Percentiles rank a stretch among this genome's conserved stretches.
Conservation (phyloP, 2,888 invertebrate genomes). For the Magallana nippona region DNA sequence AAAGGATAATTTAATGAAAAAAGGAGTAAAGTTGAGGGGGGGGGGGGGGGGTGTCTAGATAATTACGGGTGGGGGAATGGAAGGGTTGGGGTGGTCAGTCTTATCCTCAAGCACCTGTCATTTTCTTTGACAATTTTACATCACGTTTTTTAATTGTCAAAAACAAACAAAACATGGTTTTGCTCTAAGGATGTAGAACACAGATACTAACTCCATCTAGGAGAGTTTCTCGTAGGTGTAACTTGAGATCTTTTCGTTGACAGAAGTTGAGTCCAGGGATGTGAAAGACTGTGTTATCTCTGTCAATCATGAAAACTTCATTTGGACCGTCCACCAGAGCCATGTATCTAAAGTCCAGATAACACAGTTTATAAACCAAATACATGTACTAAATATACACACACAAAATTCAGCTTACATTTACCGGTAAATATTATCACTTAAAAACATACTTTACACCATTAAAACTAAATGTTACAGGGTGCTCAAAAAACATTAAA, state of each 20-base stretch:
- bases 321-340: slow-evolving; percentile 94
- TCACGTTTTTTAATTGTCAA: background rate
- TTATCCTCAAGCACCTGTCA: too few relatives aligned
- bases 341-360: slow-evolving; percentile 87
- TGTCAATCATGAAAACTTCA: slow-evolving; percentile 95
- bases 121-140: background rate
- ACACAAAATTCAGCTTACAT: background rate
- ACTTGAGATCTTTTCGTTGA: slow-evolving; percentile 86
- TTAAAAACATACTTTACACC: too few relatives aligned
- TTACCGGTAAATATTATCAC: background rate
- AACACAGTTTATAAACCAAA: too few relatives aligned
- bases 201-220: slow-evolving; percentile 90
- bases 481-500: too few relatives aligned
- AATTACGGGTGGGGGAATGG: too few relatives aligned
- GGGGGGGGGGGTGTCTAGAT: too few relatives aligned
- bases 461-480: too few relatives aligned
- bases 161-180: too few relatives aligned
- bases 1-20: too few relatives aligned
- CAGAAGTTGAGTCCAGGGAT: slow-evolving; percentile 91
- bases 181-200: too few relatives aligned
- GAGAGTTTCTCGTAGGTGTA: slow-evolving; percentile 89
- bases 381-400: background rate
- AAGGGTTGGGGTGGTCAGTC: too few relatives aligned
- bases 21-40: too few relatives aligned
- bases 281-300: slow-evolving; percentile 94